Evolutionary conservation across 2,888 invertebrate species (phyloP).

Genomic region (Stenolophus ochropezus): DNA sequence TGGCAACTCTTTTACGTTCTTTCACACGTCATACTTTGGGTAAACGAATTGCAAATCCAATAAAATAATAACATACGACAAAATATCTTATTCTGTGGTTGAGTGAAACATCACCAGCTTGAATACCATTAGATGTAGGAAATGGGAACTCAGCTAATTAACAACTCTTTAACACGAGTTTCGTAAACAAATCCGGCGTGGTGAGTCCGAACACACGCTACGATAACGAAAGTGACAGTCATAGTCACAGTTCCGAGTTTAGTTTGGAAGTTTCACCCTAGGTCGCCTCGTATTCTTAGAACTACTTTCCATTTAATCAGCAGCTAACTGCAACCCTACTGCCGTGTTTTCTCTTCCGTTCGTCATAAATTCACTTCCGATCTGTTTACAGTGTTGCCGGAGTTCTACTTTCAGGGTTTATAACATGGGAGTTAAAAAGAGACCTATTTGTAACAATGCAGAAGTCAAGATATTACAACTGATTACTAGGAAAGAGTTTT

Average conservation of each 20-base stretch:
- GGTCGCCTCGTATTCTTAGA: constrained; percentile 2
- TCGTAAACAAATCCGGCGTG: background rate
- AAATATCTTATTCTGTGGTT: background rate
- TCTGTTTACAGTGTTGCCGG: constrained; percentile 1
- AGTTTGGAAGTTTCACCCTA: background rate
- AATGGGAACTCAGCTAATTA: background rate
- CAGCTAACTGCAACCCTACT: constrained; percentile 4
- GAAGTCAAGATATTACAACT: background rate
- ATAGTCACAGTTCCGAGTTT: background rate
- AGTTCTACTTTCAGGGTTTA: background rate
- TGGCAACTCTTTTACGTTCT: too few species aligned
- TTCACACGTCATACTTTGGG: too few species aligned
- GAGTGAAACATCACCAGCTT: background rate
- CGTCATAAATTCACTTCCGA: constrained; percentile 34
- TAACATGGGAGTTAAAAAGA: background rate
- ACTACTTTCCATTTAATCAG: constrained; percentile 37
- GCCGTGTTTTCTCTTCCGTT: constrained; percentile 32
- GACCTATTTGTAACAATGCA: background rate
- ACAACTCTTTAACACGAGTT: background rate
- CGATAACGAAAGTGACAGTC: constrained; percentile 34
- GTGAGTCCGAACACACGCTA: background rate
- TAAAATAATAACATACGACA: too few species aligned
- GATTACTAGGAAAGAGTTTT: too few species aligned
- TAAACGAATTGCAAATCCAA: too few species aligned
- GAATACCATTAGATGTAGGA: background rate